phyloP scores from a whole-genome alignment of 2,113 vertebrate genomes.

The Ameiurus melas region DNA sequence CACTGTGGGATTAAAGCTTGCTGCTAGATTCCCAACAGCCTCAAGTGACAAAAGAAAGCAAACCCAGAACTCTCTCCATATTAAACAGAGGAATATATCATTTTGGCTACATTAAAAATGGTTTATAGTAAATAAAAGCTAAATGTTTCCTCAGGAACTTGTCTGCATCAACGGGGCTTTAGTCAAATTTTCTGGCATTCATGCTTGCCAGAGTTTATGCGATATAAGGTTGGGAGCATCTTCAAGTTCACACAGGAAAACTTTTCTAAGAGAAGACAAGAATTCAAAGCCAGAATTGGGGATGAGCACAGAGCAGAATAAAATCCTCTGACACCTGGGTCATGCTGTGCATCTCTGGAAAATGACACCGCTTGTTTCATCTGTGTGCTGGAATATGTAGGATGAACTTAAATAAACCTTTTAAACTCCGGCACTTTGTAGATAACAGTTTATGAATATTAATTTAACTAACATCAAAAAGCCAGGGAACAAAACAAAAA shows the following conservation, averaged over 20 bases:
- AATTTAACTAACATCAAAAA: neutral
- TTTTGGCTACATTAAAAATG: conserved; percentile 66
- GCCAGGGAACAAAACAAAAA: neutral
- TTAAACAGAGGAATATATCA: conserved; percentile 70
- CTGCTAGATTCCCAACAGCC: conserved; percentile 59
- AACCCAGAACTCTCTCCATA: conserved; percentile 48
- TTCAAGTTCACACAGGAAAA: conserved; percentile 51
- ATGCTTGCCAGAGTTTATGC: conserved; percentile 57
- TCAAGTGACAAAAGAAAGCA: conserved; percentile 42
- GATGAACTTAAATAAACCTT: conserved; percentile 6
- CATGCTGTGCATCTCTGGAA: conserved; percentile 21
- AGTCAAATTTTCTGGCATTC: conserved; percentile 65
- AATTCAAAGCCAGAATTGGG: conserved; percentile 39
- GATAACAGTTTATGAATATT: conserved; percentile 6
- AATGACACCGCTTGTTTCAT: conserved; percentile 9
- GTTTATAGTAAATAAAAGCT: conserved; percentile 70
- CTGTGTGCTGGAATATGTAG: neutral
- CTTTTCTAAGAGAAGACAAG: conserved; percentile 39
- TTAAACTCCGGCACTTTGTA: neutral
- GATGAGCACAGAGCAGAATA: neutral
- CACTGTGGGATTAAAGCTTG: conserved; percentile 41
- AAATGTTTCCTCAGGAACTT: conserved; percentile 61
- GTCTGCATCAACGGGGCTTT: conserved; percentile 56
- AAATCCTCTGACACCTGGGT: conserved; percentile 33
- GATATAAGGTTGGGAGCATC: conserved; percentile 55